phyloP scores from a whole-genome alignment of 2,888 invertebrate genomes.

The Malthinus seriepunctatus region DNA sequence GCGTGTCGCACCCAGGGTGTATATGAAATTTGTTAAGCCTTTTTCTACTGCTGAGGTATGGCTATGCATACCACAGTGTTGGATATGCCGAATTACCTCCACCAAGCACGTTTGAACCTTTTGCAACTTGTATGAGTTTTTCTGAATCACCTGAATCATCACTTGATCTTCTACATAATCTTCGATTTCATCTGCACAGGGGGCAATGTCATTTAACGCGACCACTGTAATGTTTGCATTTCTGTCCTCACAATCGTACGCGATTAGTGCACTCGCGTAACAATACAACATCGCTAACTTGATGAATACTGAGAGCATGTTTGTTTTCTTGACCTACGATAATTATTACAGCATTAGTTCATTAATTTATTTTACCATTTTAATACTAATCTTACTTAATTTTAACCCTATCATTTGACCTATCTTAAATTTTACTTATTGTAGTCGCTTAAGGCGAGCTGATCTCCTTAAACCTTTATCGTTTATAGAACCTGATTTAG shows the following conservation, averaged over 20 bases:
- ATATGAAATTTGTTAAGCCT: not conserved
- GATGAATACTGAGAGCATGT: too few relatives aligned
- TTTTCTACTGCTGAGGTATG: not conserved
- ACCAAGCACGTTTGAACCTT: not conserved
- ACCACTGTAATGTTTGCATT: not conserved
- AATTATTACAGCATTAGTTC: too few relatives aligned
- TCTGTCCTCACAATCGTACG: not conserved
- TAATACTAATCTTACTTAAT: too few relatives aligned
- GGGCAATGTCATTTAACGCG: not conserved
- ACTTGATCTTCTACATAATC: not conserved
- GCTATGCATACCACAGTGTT: constrained; percentile 1
- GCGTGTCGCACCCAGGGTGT: not conserved
- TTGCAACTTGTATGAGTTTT: not conserved
- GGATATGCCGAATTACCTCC: not conserved
- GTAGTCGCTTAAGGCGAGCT: too few relatives aligned
- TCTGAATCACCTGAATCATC: not conserved
- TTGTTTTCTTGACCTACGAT: too few relatives aligned
- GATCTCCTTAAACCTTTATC: too few relatives aligned
- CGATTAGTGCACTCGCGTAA: not conserved
- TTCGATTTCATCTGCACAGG: not conserved
- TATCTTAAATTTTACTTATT: too few relatives aligned
- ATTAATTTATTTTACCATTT: too few relatives aligned
- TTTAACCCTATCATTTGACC: too few relatives aligned
- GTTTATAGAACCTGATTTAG: too few relatives aligned
- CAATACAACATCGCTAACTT: too few relatives aligned